A percentile compares a stretch with the other conserved stretches of the same genome.
Conservation (phyloP, 2,797 vertebrate species). For the Gouania willdenowi region DNA sequence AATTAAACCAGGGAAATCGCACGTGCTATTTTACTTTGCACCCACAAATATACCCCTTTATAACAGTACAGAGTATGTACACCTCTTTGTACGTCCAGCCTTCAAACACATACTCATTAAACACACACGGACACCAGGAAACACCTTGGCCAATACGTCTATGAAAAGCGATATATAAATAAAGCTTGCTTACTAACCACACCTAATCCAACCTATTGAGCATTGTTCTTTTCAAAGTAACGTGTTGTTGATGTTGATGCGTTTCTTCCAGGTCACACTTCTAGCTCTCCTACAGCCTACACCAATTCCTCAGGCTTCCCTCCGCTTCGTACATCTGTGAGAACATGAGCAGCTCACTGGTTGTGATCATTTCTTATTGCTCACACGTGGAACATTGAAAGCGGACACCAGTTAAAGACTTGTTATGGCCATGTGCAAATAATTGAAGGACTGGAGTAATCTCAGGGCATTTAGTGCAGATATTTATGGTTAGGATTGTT, state of each 20-base stretch:
- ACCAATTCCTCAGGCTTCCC: conserved; percentile 84
- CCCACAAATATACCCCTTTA: no score
- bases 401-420: conserved; percentile 16
- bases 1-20: no score
- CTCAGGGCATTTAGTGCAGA: conserved; percentile 45
- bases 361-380: conserved; percentile 4
- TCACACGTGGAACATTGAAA: conserved; percentile 5
- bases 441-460: conserved; percentile 43
- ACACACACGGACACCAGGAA: no score
- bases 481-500: no score
- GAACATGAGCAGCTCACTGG: conserved; percentile 68
- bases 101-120: no score
- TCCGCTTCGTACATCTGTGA: conserved; percentile 74
- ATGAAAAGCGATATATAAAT: no score
- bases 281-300: conserved; percentile 73
- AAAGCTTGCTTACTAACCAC: background rate
- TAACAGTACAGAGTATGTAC: no score
- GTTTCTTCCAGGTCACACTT: conserved; percentile 34
- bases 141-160: no score
- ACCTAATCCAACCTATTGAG: background rate
- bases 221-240: background rate
- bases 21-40: no score
- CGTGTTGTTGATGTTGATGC: no score
- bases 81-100: no score
- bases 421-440: conserved; percentile 15